Percentiles rank a stretch among this genome's conserved stretches.
Evolutionary conservation across 2,113 vertebrate species (phyloP).

Genomic region (Eclectus roratus): DNA sequence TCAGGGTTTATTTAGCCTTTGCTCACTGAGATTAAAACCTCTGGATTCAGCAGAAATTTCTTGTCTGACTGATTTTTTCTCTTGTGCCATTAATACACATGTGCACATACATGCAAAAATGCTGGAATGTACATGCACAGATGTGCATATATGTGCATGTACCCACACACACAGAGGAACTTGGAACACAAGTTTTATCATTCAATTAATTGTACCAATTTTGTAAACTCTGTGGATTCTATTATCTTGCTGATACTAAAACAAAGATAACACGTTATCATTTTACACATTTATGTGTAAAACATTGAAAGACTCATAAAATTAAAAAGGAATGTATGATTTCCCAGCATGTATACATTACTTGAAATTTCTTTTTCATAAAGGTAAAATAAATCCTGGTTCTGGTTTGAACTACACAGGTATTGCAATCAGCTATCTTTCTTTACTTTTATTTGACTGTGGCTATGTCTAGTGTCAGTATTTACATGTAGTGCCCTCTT

Average conservation of each 20-base stretch:
- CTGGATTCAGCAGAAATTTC: neutral
- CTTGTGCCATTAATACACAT: neutral
- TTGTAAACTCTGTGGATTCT: neutral
- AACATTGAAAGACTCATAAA: neutral
- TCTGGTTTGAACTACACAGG: neutral
- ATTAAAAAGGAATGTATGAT: neutral
- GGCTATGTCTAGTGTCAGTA: slow-evolving; percentile 16
- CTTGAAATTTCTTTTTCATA: neutral
- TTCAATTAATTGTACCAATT: neutral
- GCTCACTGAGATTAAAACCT: neutral
- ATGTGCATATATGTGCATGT: accelerated
- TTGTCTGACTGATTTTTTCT: neutral
- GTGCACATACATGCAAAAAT: neutral
- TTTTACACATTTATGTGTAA: neutral
- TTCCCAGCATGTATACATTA: neutral
- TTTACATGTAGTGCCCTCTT: slow-evolving; percentile 27
- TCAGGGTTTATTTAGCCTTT: neutral
- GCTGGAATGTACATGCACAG: neutral
- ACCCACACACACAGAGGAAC: neutral
- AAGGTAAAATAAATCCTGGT: neutral
- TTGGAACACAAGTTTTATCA: neutral
- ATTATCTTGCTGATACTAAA: neutral
- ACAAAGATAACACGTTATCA: neutral
- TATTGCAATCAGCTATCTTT: neutral
- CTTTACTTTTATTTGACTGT: neutral